Percentiles rank a stretch among this genome's conserved stretches.
Conservation (phyloP, 1,140 invertebrate species). For the Mizuhopecten yessoensis region DNA sequence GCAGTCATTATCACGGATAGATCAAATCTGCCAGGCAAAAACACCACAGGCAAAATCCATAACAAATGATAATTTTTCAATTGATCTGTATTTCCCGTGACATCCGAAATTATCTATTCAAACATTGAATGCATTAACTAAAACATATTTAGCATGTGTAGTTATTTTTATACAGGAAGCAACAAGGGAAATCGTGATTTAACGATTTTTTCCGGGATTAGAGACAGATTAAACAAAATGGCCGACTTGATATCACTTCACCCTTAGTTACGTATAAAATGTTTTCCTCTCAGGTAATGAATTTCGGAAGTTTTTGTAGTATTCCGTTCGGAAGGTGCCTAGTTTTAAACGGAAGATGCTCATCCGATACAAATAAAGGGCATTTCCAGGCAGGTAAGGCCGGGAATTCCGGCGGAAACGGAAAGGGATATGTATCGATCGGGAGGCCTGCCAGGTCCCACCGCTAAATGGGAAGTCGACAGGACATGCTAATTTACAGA, state of each 20-base stretch:
- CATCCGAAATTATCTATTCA: conserved; percentile 28
- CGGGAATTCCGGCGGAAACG: conserved; percentile 22
- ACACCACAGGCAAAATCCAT: not conserved
- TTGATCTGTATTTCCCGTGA: conserved; percentile 38
- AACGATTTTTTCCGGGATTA: not conserved
- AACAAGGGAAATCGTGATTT: conserved; percentile 43
- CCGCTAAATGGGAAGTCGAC: conserved; percentile 31
- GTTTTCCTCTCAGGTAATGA: conserved; percentile 22
- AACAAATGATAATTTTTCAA: not conserved
- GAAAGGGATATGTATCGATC: conserved; percentile 38
- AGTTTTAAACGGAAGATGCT: conserved; percentile 8
- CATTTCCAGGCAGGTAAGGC: conserved; percentile 31
- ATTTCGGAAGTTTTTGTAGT: conserved; percentile 28
- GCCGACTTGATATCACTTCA: not conserved
- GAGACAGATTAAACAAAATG: conserved; percentile 34
- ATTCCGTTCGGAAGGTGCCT: conserved; percentile 17
- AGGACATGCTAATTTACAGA: conserved; percentile 14
- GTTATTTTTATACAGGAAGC: conserved; percentile 42
- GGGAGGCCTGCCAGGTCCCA: conserved; percentile 9
- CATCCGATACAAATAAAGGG: conserved; percentile 38
- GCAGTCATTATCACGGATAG: not conserved
- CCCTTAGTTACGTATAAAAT: not conserved
- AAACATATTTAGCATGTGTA: conserved; percentile 42
- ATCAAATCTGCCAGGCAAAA: conserved; percentile 13
- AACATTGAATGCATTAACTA: conserved; percentile 33